These are phyloP conservation scores for Neogobius melanostomus DNA, from an alignment of 2,113 vertebrate genomes.

Conservation along the genomic window DNA sequence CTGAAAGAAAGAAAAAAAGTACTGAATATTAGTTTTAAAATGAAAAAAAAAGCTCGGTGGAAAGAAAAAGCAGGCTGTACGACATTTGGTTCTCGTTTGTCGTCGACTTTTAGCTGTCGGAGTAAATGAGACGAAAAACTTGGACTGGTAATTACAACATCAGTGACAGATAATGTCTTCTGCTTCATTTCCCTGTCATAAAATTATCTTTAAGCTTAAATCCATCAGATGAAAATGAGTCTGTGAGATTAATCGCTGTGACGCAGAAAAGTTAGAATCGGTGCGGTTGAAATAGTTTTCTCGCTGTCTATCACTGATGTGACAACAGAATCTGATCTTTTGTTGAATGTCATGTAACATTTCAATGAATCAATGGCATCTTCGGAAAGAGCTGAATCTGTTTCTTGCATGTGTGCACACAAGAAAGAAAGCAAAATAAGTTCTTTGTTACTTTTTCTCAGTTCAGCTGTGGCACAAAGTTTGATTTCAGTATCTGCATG, in stretches of 20 bases:
- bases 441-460: no score
- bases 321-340: no score
- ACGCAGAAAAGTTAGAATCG: neutral
- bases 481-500: no score
- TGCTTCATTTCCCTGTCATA: constrained; percentile 15
- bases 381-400: no score
- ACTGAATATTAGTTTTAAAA: constrained; percentile 7
- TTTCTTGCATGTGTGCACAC: no score
- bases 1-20: neutral
- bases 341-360: no score
- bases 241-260: neutral
- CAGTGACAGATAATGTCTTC: constrained; percentile 18
- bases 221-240: neutral
- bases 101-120: constrained; percentile 12
- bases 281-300: neutral
- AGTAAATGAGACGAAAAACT: constrained; percentile 7
- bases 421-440: no score
- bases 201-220: neutral
- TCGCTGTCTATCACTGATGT: neutral
- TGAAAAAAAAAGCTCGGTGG: neutral
- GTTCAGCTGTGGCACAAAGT: no score
- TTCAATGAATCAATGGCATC: no score
- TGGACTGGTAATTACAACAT: constrained; percentile 24
- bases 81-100: neutral
- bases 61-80: constrained; percentile 1